These are phyloP conservation scores for Oostethus manadensis DNA, from an alignment of 2,113 vertebrate species.

Conservation along the genomic window DNA sequence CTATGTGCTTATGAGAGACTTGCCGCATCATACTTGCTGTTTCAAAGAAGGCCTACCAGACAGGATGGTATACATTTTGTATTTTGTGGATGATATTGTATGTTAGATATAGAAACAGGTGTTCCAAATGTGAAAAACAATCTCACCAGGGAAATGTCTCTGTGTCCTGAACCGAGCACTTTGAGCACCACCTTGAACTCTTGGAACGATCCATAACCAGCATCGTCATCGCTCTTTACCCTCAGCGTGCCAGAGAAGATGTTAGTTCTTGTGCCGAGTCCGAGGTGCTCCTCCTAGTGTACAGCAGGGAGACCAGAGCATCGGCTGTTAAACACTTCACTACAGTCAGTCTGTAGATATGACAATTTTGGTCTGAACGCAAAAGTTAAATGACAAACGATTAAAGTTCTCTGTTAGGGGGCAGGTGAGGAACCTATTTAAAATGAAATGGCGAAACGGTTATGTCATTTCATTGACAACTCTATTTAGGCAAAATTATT, in stretches of 20 bases:
- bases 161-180: slow-evolving; percentile 89
- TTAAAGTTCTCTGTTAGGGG: too few relatives aligned
- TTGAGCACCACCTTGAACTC: slow-evolving; percentile 93
- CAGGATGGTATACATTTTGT: background rate
- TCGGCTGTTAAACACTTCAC: background rate
- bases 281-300: slow-evolving; percentile 86
- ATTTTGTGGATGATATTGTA: background rate
- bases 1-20: slow-evolving; percentile 94
- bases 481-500: too few relatives aligned
- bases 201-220: slow-evolving; percentile 72
- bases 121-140: background rate
- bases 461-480: too few relatives aligned
- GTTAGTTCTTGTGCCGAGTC: slow-evolving; percentile 88
- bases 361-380: too few relatives aligned
- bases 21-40: slow-evolving; percentile 97
- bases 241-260: slow-evolving; percentile 85
- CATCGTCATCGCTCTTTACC: slow-evolving; percentile 80
- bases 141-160: slow-evolving; percentile 92
- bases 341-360: background rate
- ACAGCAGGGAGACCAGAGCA: background rate
- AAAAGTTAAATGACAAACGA: too few relatives aligned
- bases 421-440: too few relatives aligned
- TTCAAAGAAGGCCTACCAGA: slow-evolving; percentile 89
- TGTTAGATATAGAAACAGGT: background rate
- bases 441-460: too few relatives aligned